Conservation (phyloP, 2,797 vertebrate genomes). For the Platyrinchus mystaceus region DNA sequence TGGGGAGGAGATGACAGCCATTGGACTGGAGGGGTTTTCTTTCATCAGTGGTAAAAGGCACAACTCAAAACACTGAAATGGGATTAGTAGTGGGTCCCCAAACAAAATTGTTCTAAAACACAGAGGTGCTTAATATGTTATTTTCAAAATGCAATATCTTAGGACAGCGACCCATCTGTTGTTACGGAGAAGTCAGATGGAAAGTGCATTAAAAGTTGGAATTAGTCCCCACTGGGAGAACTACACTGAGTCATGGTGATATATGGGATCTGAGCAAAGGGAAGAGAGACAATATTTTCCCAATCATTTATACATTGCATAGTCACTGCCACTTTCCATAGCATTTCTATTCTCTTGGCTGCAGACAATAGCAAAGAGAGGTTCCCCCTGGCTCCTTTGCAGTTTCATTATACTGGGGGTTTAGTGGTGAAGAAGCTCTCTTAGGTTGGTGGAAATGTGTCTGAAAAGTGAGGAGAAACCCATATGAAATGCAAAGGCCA, state of each 20-base stretch:
- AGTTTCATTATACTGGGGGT: not conserved
- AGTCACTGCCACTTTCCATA: conserved; percentile 17
- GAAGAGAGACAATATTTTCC: conserved; percentile 27
- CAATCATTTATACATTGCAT: conserved; percentile 49
- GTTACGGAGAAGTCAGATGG: not conserved
- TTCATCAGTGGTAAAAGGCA: not conserved
- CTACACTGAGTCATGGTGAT: conserved; percentile 61
- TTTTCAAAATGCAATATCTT: not conserved
- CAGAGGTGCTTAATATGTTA: conserved; percentile 20
- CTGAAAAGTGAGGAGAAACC: not conserved
- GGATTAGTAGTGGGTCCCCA: conserved; percentile 16
- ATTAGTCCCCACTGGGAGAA: conserved; percentile 33
- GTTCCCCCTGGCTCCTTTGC: not conserved
- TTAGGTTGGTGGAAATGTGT: not conserved
- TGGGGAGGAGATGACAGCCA: not conserved
- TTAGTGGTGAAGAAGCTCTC: not conserved
- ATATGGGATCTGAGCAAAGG: conserved; percentile 17
- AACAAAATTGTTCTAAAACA: not conserved
- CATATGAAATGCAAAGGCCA: not conserved
- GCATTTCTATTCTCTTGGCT: not conserved
- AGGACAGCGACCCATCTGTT: conserved; percentile 42
- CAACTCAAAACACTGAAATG: not conserved
- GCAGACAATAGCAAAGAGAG: not conserved
- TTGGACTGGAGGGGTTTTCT: not conserved
- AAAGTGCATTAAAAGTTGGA: conserved; percentile 56